phyloP scores from a whole-genome alignment of 2,113 vertebrate genomes.

The Aramus guarauna region DNA sequence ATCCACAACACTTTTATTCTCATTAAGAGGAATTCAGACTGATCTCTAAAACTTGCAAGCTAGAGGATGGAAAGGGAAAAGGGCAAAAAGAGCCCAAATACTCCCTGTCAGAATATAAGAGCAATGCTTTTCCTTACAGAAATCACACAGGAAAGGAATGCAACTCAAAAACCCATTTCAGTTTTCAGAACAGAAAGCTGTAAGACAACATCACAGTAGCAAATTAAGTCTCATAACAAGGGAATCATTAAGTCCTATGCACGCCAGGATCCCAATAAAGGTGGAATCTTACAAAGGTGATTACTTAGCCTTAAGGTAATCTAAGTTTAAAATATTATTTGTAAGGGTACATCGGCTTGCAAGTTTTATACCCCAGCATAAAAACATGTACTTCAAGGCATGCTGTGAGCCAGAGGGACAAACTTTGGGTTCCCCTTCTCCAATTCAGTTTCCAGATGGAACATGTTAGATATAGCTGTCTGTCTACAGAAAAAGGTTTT shows the following conservation, averaged over 20 bases:
- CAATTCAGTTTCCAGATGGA: background rate
- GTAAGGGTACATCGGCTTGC: background rate
- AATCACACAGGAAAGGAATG: background rate
- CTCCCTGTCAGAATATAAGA: background rate
- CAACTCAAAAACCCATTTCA: background rate
- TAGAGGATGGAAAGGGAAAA: background rate
- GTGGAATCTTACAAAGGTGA: background rate
- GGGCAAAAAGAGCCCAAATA: background rate
- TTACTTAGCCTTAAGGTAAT: background rate
- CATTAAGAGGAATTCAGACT: background rate
- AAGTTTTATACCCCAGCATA: background rate
- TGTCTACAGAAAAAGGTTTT: background rate
- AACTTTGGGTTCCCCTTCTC: background rate
- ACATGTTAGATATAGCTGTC: background rate
- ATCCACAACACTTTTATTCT: background rate
- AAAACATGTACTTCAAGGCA: background rate
- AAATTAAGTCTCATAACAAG: background rate
- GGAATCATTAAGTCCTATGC: background rate
- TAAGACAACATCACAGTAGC: background rate
- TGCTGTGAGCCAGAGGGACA: background rate
- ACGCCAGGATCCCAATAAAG: background rate
- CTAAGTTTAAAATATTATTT: background rate
- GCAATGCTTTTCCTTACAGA: background rate
- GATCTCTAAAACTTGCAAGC: background rate
- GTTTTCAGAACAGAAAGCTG: background rate